These are phyloP conservation scores for Bombus haemorrhoidalis DNA, from an alignment of 1,140 invertebrate species.

Conservation along the genomic window DNA sequence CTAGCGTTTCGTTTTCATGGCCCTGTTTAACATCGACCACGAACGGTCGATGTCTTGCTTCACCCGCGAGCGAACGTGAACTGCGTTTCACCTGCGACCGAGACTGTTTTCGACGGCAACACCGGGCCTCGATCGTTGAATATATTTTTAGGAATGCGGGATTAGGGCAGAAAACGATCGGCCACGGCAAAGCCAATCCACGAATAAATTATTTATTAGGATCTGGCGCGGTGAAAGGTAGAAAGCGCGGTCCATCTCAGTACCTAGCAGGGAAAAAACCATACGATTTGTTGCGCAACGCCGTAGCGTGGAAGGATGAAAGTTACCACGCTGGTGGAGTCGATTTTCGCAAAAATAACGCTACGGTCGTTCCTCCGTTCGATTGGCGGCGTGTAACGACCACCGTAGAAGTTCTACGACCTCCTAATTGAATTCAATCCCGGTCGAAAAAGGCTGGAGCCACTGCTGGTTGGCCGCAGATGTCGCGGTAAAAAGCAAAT, in stretches of 20 bases:
- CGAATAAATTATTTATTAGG: conserved; percentile 35
- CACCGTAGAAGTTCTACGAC: conserved; percentile 36
- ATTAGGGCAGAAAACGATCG: neutral
- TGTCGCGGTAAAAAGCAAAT: conserved; percentile 47
- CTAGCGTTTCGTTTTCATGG: conserved; percentile 1
- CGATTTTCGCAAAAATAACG: conserved; percentile 15
- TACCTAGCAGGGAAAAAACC: neutral
- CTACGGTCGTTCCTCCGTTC: neutral
- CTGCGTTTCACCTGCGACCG: conserved; percentile 23
- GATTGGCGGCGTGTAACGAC: conserved; percentile 27
- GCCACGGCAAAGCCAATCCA: too few relatives aligned
- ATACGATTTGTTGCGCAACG: conserved; percentile 18
- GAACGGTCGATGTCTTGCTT: neutral
- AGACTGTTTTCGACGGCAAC: neutral
- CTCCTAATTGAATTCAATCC: conserved; percentile 54
- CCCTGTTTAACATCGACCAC: conserved; percentile 7
- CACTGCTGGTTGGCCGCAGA: conserved; percentile 1
- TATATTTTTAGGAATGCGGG: neutral
- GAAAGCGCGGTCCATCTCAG: conserved; percentile 5
- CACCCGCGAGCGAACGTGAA: conserved; percentile 27
- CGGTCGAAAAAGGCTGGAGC: neutral
- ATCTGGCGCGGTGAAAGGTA: conserved; percentile 36
- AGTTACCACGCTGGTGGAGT: neutral
- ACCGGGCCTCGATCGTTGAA: neutral
- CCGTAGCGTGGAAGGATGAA: neutral